phyloP scores from a whole-genome alignment of 2,888 invertebrate genomes.

The Endotricha flammealis region DNA sequence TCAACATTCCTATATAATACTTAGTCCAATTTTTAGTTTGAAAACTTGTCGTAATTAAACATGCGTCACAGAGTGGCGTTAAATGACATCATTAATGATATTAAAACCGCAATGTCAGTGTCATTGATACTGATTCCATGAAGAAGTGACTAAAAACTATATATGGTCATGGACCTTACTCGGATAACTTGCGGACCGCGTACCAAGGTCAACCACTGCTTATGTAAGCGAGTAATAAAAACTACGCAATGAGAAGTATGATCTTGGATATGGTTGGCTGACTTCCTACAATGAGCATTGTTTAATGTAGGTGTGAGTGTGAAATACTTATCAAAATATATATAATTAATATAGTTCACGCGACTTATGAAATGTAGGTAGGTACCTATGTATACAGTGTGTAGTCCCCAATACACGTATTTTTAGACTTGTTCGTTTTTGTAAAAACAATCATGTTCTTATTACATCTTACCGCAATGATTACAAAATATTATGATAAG shows the following conservation, averaged over 20 bases:
- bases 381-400: no score
- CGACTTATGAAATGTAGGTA: no score
- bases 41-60: background rate
- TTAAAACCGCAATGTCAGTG: conserved; percentile 38
- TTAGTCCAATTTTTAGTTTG: no score
- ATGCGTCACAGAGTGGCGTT: conserved; percentile 10
- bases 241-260: background rate
- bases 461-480: no score
- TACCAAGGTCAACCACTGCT: conserved; percentile 47
- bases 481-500: no score
- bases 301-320: background rate
- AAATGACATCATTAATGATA: conserved; percentile 16
- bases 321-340: no score
- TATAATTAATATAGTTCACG: no score
- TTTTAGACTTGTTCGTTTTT: no score
- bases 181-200: conserved; percentile 21
- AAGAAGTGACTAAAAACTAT: conserved; percentile 39
- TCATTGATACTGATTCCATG: conserved; percentile 32
- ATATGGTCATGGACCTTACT: conserved; percentile 51
- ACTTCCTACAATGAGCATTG: conserved; percentile 21
- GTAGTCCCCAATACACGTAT: no score
- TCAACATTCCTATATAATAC: no score
- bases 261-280: background rate
- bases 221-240: conserved; percentile 4
- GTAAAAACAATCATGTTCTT: no score